These are phyloP conservation scores for Melinaea menophilus DNA, from an alignment of 2,888 invertebrate genomes.

Conservation along the genomic window DNA sequence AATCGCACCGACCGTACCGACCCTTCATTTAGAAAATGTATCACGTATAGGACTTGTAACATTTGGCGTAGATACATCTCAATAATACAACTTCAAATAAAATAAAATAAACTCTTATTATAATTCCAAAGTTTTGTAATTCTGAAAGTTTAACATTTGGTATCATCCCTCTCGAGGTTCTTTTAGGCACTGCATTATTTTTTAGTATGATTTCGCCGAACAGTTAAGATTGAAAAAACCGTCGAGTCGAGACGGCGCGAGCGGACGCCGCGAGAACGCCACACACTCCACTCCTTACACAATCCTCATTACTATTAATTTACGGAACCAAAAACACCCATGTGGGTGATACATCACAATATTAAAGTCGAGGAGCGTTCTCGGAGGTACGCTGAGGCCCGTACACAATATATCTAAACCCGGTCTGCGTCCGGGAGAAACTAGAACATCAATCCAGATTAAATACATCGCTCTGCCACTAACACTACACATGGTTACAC, in stretches of 20 bases:
- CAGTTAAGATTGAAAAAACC: slow-evolving; percentile 39
- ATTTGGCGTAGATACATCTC: slow-evolving; percentile 67
- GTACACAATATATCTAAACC: slow-evolving; percentile 60
- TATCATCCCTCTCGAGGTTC: slow-evolving; percentile 57
- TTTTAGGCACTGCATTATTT: slow-evolving; percentile 62
- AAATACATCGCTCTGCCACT: slow-evolving; percentile 45
- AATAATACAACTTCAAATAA: slow-evolving; percentile 54
- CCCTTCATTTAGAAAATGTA: slow-evolving; percentile 5
- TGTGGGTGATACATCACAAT: too few relatives aligned
- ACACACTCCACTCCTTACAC: slow-evolving; percentile 5
- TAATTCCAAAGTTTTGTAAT: slow-evolving; percentile 57
- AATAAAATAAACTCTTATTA: slow-evolving; percentile 62
- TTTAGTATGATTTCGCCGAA: slow-evolving; percentile 47
- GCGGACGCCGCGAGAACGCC: slow-evolving; percentile 4
- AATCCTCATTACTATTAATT: slow-evolving; percentile 24
- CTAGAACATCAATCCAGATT: slow-evolving; percentile 60
- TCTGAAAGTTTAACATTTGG: slow-evolving; percentile 54
- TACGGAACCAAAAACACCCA: background rate
- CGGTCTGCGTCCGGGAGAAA: slow-evolving; percentile 50
- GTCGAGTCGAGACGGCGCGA: slow-evolving; percentile 11
- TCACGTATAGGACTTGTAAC: slow-evolving; percentile 59
- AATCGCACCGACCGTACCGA: slow-evolving; percentile 12
- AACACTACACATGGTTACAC: slow-evolving; percentile 58
- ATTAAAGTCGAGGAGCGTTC: background rate
- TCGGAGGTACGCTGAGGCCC: background rate